Base-by-base conservation (phyloP, 2,113 vertebrate species). In the Salvelinus alpinus region DNA sequence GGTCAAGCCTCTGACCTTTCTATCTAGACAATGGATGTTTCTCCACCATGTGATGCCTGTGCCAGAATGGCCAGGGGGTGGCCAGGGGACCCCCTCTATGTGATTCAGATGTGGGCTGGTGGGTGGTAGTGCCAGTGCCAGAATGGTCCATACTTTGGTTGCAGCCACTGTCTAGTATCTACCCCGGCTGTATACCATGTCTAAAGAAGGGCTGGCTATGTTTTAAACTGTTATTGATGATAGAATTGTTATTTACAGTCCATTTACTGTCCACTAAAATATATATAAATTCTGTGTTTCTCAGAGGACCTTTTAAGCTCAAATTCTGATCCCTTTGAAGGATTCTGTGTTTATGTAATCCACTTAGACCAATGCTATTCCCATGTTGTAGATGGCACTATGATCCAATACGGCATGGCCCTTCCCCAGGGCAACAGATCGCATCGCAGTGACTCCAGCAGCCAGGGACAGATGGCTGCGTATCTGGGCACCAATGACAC, bases 391-490 rank as follows among this genome's bases (percentile, higher is more conserved):
- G 59, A 62, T 62, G 59, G n/a, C 59, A n/a, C 59, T 74, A 12
- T 47, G 60, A 38, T 38, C 38, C 73, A 24, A 22, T 20, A 74
- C 68, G 68, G 79, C 59, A 22, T 62, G 59, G 59, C 59, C 59
- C n/a, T 11, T 7, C 1, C 3, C 6, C 59, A 62, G 59, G n/a
- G 59, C 69, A 73, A 78, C 87, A 84, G 82, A 84, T 78, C 87
- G 79, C 84, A 27, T 79, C 87, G 77, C 84, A 25, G 77, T 20
- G 78, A 75, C 85, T 86, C 82, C 72, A 71, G 83, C 84, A 87
- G 86, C 78, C 54, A 4, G 84, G 51, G 89, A 86, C 92, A 93
- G 92, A 93, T 93, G 92, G 91, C 85, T 22, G 82, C 76, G 70
- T 85, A 81, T 88, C 77, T 83, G 82, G 72, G 78, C 44, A 88